Conservation (phyloP, 2,113 vertebrate species). For the Brachypodius melanocephalos region DNA sequence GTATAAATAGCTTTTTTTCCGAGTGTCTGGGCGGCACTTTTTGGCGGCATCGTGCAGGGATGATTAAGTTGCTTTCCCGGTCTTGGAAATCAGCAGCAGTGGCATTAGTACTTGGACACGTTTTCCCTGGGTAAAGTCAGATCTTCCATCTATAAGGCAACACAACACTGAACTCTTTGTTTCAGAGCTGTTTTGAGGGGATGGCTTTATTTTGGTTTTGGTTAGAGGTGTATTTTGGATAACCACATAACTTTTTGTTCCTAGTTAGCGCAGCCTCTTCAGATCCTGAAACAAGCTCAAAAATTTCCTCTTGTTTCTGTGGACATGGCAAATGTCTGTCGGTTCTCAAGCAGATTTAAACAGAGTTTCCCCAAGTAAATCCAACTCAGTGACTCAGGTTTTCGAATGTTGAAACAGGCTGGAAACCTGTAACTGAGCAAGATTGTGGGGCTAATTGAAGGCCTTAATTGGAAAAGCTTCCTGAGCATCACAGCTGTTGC, state of each 20-base stretch:
- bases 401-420: not conserved
- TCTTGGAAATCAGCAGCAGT: not conserved
- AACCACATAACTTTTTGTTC: not conserved
- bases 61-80: not conserved
- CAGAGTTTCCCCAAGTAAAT: not conserved
- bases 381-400: not conserved
- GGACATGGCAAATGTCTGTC: not conserved
- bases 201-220: not conserved
- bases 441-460: not conserved
- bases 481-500: not conserved
- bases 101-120: not conserved
- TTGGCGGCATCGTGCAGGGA: not conserved
- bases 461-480: slow-evolving; percentile 2
- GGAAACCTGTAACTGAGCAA: not conserved
- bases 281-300: not conserved
- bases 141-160: not conserved
- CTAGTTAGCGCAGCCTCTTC: not conserved
- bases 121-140: not conserved
- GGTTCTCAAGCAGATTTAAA: not conserved
- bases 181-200: not conserved
- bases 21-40: not conserved
- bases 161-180: not conserved
- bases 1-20: not conserved
- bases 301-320: not conserved
- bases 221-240: not conserved